These are phyloP conservation scores for Cerastis rubricosa DNA, from an alignment of 2,888 invertebrate species.

Conservation along the genomic window DNA sequence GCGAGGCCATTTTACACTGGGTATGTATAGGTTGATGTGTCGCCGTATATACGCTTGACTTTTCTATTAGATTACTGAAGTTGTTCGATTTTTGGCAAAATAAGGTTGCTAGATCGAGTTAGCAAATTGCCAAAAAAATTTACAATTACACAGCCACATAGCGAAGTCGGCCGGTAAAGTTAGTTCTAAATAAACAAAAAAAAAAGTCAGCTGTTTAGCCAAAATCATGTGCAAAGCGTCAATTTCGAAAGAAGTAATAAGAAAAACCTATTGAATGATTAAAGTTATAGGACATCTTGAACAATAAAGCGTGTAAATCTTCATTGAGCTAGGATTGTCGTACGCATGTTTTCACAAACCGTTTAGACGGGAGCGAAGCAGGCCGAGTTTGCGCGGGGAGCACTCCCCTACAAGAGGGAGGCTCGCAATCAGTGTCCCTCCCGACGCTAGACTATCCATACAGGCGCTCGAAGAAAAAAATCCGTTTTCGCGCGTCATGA, in stretches of 20 bases:
- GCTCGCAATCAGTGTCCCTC: slow-evolving; percentile 65
- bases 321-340: neutral
- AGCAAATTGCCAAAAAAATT: too few relatives aligned
- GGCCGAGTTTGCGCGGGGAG: slow-evolving; percentile 63
- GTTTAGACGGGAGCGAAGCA: slow-evolving; percentile 47
- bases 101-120: too few relatives aligned
- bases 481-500: slow-evolving; percentile 34
- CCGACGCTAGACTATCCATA: slow-evolving; percentile 66
- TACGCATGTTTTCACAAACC: neutral
- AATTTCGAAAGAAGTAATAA: neutral
- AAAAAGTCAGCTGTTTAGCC: neutral
- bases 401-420: slow-evolving; percentile 46
- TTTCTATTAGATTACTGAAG: too few relatives aligned
- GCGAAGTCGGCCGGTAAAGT: too few relatives aligned
- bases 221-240: neutral
- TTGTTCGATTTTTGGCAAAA: too few relatives aligned
- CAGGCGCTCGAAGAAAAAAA: slow-evolving; percentile 45
- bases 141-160: too few relatives aligned
- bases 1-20: too few relatives aligned
- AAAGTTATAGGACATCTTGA: neutral
- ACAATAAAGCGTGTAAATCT: neutral
- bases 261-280: neutral
- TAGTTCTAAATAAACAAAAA: neutral
- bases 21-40: too few relatives aligned
- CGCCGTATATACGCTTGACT: too few relatives aligned